These are phyloP conservation scores for Liopterus haemorrhoidalis DNA, from an alignment of 2,888 invertebrate genomes.

Conservation along the genomic window DNA sequence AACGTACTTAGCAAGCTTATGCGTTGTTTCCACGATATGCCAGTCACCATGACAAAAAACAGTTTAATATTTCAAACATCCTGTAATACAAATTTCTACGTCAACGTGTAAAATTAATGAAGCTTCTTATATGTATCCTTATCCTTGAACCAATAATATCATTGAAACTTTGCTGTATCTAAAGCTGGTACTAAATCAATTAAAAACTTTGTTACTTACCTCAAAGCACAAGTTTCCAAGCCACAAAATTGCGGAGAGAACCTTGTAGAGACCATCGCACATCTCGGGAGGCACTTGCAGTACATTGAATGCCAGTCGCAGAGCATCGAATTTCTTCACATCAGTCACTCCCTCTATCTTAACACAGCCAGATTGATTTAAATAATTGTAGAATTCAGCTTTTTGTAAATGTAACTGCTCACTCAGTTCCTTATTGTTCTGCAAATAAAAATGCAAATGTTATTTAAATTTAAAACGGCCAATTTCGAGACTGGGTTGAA, in stretches of 20 bases:
- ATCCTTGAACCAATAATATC: neutral
- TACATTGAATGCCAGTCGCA: conserved; percentile 82
- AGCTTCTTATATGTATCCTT: neutral
- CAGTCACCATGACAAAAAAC: no score
- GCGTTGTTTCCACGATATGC: no score
- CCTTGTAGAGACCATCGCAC: conserved; percentile 84
- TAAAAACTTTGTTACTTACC: conserved; percentile 41
- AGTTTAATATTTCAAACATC: no score
- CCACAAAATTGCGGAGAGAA: conserved; percentile 84
- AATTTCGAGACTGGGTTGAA: no score
- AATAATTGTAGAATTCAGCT: conserved; percentile 72
- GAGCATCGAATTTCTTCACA: conserved; percentile 69
- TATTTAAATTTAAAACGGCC: conserved; percentile 4
- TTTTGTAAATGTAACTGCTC: conserved; percentile 67
- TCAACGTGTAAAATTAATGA: neutral
- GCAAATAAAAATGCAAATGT: conserved; percentile 28
- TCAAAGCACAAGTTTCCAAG: conserved; percentile 81
- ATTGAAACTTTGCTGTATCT: neutral
- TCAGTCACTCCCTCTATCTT: conserved; percentile 61
- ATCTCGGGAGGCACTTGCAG: conserved; percentile 78
- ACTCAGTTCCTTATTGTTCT: conserved; percentile 70
- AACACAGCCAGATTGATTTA: conserved; percentile 72
- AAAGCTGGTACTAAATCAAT: neutral
- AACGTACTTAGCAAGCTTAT: no score
- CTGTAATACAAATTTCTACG: no score